These are phyloP conservation scores for Mus musculus DNA, from an alignment of 2,113 vertebrate genomes.

Conservation along the genomic window DNA sequence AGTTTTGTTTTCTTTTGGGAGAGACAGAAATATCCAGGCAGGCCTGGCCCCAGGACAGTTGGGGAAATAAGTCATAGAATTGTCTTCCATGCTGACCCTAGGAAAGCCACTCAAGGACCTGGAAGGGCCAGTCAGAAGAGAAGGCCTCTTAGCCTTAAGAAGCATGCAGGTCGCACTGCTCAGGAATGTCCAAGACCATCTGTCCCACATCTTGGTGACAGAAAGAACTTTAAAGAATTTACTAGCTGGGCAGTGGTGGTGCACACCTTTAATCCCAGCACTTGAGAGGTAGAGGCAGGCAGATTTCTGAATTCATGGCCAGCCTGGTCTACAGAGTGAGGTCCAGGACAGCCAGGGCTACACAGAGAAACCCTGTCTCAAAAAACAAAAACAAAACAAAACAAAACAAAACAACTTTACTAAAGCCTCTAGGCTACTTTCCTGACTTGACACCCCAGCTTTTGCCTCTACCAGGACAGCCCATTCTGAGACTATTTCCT, in stretches of 20 bases:
- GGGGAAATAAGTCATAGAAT: not conserved
- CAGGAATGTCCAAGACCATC: not conserved
- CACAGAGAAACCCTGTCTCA: too few relatives aligned
- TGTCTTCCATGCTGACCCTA: not conserved
- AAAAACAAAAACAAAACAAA: too few relatives aligned
- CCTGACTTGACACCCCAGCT: not conserved
- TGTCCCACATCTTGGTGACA: not conserved
- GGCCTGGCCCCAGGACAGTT: not conserved
- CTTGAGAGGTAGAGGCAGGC: too few relatives aligned
- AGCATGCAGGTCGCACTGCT: not conserved
- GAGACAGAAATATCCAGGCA: slow-evolving; percentile 67
- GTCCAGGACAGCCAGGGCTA: too few relatives aligned
- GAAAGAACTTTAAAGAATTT: not conserved
- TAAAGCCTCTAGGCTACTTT: not conserved
- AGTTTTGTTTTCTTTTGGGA: slow-evolving; percentile 73
- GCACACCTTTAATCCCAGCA: too few relatives aligned
- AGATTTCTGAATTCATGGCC: too few relatives aligned
- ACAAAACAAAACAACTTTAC: too few relatives aligned
- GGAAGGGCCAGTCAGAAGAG: not conserved
- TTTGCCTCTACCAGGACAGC: not conserved
- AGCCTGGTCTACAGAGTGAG: too few relatives aligned
- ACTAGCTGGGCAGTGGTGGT: too few relatives aligned
- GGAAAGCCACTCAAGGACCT: not conserved
- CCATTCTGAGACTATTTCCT: not conserved
- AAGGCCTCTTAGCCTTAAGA: not conserved